Conservation (phyloP, 2,113 vertebrate genomes). For the Coryphaenoides rupestris region DNA sequence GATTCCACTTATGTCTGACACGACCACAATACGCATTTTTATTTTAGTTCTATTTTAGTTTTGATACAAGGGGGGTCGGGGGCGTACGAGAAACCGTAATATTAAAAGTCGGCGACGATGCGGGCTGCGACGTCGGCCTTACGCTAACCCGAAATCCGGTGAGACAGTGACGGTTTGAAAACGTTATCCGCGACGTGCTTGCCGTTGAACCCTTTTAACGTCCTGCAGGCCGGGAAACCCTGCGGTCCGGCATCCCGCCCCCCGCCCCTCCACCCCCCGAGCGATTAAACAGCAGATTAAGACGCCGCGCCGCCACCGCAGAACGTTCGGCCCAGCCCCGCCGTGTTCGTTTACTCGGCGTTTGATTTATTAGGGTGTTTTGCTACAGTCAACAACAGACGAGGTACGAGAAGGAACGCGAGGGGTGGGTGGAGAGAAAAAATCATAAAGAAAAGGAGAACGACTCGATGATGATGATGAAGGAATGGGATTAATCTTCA, state of each 20-base stretch:
- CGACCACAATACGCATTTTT: not conserved
- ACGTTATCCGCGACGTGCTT: slow-evolving; percentile 45
- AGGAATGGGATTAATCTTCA: not conserved
- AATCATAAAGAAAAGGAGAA: no score
- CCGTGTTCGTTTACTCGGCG: slow-evolving; percentile 30
- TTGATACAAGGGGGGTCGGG: slow-evolving; percentile 27
- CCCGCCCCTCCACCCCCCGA: no score
- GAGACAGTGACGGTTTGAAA: slow-evolving; percentile 27
- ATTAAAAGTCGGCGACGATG: slow-evolving; percentile 33
- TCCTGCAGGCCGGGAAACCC: not conserved
- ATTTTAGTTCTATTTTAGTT: slow-evolving; percentile 17
- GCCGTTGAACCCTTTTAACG: slow-evolving; percentile 48
- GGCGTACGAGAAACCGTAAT: slow-evolving; percentile 35
- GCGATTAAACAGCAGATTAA: slow-evolving; percentile 68
- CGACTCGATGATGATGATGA: not conserved
- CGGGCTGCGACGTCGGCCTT: slow-evolving; percentile 35
- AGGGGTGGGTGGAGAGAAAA: no score
- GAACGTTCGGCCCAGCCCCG: slow-evolving; percentile 30
- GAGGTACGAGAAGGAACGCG: no score
- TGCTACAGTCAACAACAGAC: no score
- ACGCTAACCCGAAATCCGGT: slow-evolving; percentile 46
- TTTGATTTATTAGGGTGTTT: slow-evolving; percentile 63
- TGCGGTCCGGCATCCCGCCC: no score
- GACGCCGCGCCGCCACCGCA: slow-evolving; percentile 45
- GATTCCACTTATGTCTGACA: slow-evolving; percentile 20